Conservation (phyloP, 2,113 vertebrate species). For the Delphinus delphis region DNA sequence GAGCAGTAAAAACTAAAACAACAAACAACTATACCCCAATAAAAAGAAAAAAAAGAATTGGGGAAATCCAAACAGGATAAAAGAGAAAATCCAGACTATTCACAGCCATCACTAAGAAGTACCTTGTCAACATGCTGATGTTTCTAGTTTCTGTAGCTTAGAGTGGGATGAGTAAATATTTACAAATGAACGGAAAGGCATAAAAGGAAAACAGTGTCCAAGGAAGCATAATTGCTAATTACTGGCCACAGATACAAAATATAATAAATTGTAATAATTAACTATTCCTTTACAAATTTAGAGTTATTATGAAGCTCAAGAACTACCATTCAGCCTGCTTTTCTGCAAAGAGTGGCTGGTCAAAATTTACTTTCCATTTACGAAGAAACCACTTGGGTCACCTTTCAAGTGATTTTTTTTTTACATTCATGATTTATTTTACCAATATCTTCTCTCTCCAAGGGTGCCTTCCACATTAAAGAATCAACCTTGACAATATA, state of each 20-base stretch:
- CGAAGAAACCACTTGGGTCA: not conserved
- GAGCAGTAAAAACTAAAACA: no score
- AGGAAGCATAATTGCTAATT: not conserved
- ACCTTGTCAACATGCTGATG: not conserved
- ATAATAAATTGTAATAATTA: not conserved
- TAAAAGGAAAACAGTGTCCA: not conserved
- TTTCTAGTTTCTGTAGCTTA: not conserved
- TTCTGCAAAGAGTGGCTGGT: not conserved
- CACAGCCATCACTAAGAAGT: not conserved
- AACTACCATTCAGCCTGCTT: not conserved
- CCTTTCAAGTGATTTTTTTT: not conserved
- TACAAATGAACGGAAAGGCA: not conserved
- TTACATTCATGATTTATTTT: not conserved
- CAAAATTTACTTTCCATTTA: not conserved
- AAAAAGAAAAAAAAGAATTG: not conserved
- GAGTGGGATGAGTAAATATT: not conserved
- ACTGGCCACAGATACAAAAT: not conserved
- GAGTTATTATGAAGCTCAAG: not conserved
- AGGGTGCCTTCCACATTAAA: not conserved
- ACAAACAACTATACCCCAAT: no score
- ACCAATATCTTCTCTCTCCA: not conserved
- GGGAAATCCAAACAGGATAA: not conserved
- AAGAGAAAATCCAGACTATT: not conserved
- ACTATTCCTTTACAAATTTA: not conserved
- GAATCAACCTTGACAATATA: not conserved